phyloP scores from a whole-genome alignment of 2,797 vertebrate species.

The Hipposideros larvatus region DNA sequence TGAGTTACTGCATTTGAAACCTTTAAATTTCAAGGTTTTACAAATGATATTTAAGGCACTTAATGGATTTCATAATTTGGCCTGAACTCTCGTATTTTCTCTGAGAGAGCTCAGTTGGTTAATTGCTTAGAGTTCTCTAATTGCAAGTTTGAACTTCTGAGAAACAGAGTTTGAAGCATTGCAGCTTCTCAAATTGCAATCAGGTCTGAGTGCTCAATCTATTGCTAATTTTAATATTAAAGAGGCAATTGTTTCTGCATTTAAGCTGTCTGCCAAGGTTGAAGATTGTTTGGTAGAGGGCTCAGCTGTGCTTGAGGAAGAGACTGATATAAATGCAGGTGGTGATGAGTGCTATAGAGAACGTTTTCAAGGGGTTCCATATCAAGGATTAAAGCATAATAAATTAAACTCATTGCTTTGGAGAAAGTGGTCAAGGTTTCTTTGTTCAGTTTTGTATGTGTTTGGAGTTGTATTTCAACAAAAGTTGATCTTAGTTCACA shows the following conservation, averaged over 20 bases:
- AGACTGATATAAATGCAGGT: conserved; percentile 60
- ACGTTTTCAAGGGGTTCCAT: conserved; percentile 26
- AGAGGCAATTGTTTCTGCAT: conserved; percentile 54
- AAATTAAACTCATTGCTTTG: conserved; percentile 49
- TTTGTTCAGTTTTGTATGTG: conserved; percentile 20
- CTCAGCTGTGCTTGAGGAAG: conserved; percentile 42
- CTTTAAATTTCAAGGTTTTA: conserved; percentile 64
- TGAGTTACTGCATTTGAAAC: conserved; percentile 54
- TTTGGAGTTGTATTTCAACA: background rate
- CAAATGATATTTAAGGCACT: conserved; percentile 63
- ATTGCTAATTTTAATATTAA: conserved; percentile 75
- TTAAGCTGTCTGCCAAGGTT: conserved; percentile 60
- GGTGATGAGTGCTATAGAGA: conserved; percentile 52
- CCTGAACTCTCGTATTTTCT: conserved; percentile 48
- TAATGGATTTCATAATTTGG: conserved; percentile 53
- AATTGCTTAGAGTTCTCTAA: conserved; percentile 67
- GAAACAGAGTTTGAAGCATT: conserved; percentile 37
- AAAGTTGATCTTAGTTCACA: background rate
- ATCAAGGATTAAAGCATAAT: conserved; percentile 37
- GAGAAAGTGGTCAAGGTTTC: background rate
- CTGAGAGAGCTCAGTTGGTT: conserved; percentile 59
- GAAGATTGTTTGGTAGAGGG: conserved; percentile 55
- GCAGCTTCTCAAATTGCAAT: conserved; percentile 67
- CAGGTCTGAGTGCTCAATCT: conserved; percentile 58
- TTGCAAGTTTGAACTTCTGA: conserved; percentile 41